phyloP scores from a whole-genome alignment of 2,797 vertebrate species.

The Aphelocoma californica region DNA sequence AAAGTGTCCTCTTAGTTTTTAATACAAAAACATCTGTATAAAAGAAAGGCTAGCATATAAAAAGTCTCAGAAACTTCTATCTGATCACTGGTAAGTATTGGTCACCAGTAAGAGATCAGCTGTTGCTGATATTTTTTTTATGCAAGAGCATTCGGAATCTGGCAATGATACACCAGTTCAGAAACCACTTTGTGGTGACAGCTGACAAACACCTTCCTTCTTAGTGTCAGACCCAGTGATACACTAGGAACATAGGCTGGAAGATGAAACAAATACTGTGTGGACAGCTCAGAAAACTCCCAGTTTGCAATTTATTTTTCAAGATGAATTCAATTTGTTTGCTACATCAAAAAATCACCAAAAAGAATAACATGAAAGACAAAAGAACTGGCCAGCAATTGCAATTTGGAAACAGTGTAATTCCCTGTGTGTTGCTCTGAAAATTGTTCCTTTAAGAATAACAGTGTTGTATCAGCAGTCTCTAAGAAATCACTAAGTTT shows the following conservation, averaged over 20 bases:
- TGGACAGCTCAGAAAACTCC: slow-evolving; percentile 5
- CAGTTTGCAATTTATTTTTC: slow-evolving; percentile 24
- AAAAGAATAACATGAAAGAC: slow-evolving; percentile 25
- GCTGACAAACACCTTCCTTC: slow-evolving; percentile 6
- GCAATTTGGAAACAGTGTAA: neutral
- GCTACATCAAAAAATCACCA: slow-evolving; percentile 24
- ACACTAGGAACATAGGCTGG: neutral
- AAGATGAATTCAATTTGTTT: slow-evolving; percentile 47
- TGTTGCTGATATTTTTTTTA: neutral
- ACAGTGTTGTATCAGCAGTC: neutral
- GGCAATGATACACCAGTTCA: neutral
- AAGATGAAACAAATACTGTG: slow-evolving; percentile 6
- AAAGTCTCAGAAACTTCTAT: neutral
- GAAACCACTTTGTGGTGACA: neutral
- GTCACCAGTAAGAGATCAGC: neutral
- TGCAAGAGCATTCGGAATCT: neutral
- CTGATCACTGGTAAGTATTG: neutral
- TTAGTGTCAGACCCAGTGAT: neutral
- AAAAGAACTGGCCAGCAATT: slow-evolving; percentile 23
- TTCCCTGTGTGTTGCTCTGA: neutral
- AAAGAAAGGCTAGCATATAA: neutral
- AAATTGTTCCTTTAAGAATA: slow-evolving; percentile 3
- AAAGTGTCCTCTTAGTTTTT: neutral
- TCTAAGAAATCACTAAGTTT: neutral
- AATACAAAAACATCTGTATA: neutral